Conservation (phyloP, 2,113 vertebrate species). For the Oryzias celebensis region DNA sequence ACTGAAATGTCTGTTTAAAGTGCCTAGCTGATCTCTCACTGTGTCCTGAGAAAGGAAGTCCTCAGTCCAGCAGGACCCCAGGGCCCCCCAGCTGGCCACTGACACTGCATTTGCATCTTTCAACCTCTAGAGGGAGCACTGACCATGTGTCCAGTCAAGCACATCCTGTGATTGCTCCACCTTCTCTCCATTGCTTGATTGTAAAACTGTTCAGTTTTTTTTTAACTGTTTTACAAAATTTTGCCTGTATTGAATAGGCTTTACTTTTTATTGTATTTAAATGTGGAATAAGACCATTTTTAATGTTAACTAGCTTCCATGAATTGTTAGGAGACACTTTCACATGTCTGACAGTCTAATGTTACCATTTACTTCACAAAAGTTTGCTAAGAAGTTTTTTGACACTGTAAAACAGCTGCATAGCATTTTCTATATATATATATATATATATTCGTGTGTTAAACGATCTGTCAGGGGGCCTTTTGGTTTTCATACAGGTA, state of each 20-base stretch:
- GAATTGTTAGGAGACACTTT: too few relatives aligned
- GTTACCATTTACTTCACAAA: too few relatives aligned
- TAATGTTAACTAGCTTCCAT: too few relatives aligned
- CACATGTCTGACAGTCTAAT: too few relatives aligned
- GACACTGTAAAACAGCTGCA: too few relatives aligned
- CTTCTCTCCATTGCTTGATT: background rate
- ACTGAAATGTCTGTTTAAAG: background rate
- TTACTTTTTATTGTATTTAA: background rate
- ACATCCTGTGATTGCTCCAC: background rate
- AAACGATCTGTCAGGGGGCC: too few relatives aligned
- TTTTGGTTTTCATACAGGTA: too few relatives aligned
- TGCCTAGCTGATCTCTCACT: fast-evolving
- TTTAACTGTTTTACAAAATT: conserved; percentile 1
- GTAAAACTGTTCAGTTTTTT: background rate
- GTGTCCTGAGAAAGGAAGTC: conserved; percentile 16
- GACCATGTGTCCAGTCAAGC: conserved; percentile 18
- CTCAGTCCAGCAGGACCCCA: conserved; percentile 81
- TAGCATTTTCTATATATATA: too few relatives aligned
- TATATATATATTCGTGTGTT: too few relatives aligned
- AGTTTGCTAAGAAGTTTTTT: too few relatives aligned
- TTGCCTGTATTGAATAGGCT: too few relatives aligned
- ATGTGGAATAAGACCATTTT: too few relatives aligned
- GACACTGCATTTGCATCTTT: conserved; percentile 30
- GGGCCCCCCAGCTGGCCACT: conserved; percentile 55
- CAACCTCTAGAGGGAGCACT: conserved; percentile 70